phyloP scores from a whole-genome alignment of 2,888 invertebrate species.

The Euplagia quadripunctaria region DNA sequence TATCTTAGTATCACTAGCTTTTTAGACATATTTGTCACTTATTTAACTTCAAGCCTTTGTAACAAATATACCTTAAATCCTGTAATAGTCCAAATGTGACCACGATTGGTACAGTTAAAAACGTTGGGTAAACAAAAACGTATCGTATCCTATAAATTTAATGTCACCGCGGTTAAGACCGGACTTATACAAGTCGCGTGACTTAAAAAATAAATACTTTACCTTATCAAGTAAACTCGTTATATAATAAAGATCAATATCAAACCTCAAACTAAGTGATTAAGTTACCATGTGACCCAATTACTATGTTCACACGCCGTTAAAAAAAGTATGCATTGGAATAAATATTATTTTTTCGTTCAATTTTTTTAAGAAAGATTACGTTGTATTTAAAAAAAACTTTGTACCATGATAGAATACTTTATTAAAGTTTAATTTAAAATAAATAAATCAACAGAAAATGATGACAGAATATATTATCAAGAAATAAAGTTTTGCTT shows the following conservation, averaged over 20 bases:
- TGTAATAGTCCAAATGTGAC: no score
- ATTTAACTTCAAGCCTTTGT: no score
- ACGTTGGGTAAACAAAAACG: not conserved
- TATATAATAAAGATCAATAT: slow-evolving; percentile 2
- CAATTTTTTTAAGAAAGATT: not conserved
- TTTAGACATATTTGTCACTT: no score
- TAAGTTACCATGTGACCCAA: not conserved
- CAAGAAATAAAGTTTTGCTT: no score
- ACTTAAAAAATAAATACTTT: not conserved
- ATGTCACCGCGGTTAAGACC: not conserved
- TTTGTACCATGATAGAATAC: not conserved
- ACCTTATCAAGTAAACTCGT: not conserved
- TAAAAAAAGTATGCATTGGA: not conserved
- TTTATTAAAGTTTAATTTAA: no score
- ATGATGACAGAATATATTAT: no score
- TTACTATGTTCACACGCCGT: slow-evolving; percentile 1
- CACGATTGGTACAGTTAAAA: no score
- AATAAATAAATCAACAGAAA: no score
- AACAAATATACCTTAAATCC: no score
- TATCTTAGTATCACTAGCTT: no score
- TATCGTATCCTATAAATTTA: not conserved
- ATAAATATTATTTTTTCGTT: not conserved
- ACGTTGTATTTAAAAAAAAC: no score
- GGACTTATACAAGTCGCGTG: not conserved
- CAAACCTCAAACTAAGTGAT: slow-evolving; percentile 1